Conservation (phyloP, 1,140 invertebrate species). For the Drosophila chauvacae region DNA sequence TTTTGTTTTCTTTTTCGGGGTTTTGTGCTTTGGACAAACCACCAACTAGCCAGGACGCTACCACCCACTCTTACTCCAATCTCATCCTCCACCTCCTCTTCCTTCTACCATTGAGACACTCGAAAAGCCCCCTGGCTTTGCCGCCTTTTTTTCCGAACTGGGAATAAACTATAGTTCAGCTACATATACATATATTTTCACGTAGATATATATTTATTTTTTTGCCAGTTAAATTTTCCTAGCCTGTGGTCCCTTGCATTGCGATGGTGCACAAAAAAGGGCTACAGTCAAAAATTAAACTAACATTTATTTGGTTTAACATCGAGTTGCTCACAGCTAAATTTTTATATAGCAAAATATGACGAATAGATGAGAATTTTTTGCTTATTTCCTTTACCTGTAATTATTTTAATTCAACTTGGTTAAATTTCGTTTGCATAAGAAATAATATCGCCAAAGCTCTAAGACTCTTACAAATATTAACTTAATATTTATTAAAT, state of each 20-base stretch:
- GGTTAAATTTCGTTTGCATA: too few species aligned
- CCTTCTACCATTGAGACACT: constrained; percentile 13
- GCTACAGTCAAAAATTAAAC: constrained; percentile 1
- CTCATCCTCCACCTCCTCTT: neutral
- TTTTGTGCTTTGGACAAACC: constrained; percentile 48
- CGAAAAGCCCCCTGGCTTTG: constrained; percentile 29
- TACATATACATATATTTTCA: constrained; percentile 19
- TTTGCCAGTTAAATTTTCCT: constrained; percentile 60
- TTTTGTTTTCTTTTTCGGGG: constrained; percentile 43
- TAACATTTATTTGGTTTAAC: constrained; percentile 1
- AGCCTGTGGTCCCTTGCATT: constrained; percentile 23
- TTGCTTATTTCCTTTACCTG: neutral
- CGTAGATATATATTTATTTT: constrained; percentile 44
- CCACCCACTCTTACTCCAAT: neutral
- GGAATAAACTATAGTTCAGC: constrained; percentile 36
- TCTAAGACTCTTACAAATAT: too few species aligned
- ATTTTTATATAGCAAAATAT: neutral
- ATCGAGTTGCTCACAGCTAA: neutral
- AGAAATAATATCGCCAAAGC: too few species aligned
- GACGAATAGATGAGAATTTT: neutral
- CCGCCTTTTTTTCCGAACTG: constrained; percentile 22
- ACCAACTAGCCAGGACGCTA: constrained; percentile 35
- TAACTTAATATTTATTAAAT: too few species aligned
- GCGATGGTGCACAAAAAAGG: constrained; percentile 4
- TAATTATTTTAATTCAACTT: too few species aligned